These are phyloP conservation scores for Dromiciops gliroides DNA, from an alignment of 2,113 vertebrate species.

Conservation along the genomic window DNA sequence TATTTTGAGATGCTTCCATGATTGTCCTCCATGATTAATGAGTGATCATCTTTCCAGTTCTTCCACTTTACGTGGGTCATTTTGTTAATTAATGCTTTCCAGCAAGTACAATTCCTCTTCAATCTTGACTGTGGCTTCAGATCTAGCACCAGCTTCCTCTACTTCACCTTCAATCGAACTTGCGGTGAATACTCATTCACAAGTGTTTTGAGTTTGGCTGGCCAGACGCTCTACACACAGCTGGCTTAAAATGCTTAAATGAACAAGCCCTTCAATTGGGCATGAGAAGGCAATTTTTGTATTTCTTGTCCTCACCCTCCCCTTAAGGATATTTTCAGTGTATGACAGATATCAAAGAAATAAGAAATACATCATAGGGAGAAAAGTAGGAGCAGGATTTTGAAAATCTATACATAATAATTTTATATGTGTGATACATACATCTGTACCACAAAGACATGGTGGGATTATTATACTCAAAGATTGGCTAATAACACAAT, in stretches of 20 bases:
- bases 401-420: too few relatives aligned
- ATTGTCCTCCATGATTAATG: neutral
- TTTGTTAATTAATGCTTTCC: neutral
- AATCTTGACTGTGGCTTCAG: neutral
- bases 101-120: neutral
- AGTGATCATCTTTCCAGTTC: neutral
- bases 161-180: too few relatives aligned
- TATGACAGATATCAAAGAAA: neutral
- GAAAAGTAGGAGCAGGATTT: neutral
- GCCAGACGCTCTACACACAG: neutral
- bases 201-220: neutral
- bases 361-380: neutral
- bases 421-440: too few relatives aligned
- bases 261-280: neutral
- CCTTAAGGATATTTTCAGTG: neutral
- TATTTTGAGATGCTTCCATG: neutral
- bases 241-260: neutral
- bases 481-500: neutral
- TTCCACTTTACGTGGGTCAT: neutral
- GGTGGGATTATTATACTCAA: neutral
- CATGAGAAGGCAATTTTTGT: neutral
- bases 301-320: neutral
- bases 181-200: neutral
- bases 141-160: too few relatives aligned
- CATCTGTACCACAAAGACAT: neutral